phyloP scores from a whole-genome alignment of 2,797 vertebrate species.

The Tragelaphus oryx region DNA sequence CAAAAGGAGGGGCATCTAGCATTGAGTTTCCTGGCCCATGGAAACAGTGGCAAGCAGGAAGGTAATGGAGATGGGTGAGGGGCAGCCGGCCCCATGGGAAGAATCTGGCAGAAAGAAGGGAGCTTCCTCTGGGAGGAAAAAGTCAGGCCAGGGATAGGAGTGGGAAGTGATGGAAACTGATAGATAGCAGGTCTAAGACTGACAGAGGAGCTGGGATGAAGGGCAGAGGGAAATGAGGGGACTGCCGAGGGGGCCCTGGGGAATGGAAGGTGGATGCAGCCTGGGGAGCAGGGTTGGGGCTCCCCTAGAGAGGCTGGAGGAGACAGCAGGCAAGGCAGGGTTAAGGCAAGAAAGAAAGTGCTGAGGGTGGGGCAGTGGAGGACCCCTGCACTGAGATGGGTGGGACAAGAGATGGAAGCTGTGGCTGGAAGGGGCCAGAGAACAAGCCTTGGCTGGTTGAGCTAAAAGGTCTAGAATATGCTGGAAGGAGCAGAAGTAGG shows the following conservation, averaged over 20 bases:
- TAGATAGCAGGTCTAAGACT: background rate
- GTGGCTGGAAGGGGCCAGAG: background rate
- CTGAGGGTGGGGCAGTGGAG: background rate
- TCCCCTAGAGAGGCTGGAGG: background rate
- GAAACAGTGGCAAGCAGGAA: background rate
- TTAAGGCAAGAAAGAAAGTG: background rate
- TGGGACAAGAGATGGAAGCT: background rate
- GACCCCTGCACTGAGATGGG: background rate
- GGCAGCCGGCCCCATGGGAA: no score
- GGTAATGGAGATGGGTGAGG: accelerated
- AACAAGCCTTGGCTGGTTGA: background rate
- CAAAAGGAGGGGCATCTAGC: background rate
- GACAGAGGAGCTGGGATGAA: background rate
- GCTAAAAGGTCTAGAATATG: background rate
- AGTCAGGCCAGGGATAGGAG: background rate
- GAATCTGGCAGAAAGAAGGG: background rate
- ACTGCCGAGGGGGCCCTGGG: background rate
- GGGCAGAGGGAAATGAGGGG: background rate
- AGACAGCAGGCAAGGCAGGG: background rate
- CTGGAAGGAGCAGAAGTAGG: background rate
- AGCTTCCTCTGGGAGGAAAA: background rate
- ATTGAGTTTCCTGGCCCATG: no score
- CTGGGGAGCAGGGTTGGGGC: background rate
- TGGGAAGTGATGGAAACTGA: background rate
- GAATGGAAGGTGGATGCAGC: no score